Conservation (phyloP, 2,888 invertebrate species). For the Cataglyphis livida region DNA sequence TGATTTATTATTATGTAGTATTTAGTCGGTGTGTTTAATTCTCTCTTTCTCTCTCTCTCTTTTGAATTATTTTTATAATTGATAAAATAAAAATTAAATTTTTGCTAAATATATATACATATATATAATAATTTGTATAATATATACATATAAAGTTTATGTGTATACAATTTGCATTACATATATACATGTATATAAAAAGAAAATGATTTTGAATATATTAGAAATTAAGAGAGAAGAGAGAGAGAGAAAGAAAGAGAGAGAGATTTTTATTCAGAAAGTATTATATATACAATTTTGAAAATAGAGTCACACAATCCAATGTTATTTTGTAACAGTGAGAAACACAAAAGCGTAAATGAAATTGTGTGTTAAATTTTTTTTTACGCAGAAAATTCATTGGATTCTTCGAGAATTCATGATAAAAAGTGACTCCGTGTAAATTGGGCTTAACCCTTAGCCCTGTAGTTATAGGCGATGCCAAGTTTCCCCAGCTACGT, state of each 20-base stretch:
- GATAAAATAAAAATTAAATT: neutral
- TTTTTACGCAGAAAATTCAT: neutral
- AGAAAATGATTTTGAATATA: too few relatives aligned
- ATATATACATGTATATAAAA: too few relatives aligned
- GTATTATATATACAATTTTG: neutral
- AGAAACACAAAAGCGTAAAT: neutral
- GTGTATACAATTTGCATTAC: too few relatives aligned
- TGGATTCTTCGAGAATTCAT: neutral
- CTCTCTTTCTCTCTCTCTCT: too few relatives aligned
- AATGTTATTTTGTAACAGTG: neutral
- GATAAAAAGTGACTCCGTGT: conserved; percentile 30
- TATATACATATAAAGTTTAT: too few relatives aligned
- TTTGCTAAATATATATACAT: neutral
- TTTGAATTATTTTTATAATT: too few relatives aligned
- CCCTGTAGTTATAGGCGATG: too few relatives aligned
- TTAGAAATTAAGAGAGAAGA: too few relatives aligned
- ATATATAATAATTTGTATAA: neutral
- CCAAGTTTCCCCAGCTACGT: neutral
- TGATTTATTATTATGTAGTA: too few relatives aligned
- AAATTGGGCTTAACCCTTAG: conserved; percentile 29
- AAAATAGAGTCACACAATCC: neutral
- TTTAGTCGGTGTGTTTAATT: too few relatives aligned
- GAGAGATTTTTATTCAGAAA: neutral
- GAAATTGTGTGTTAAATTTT: conserved; percentile 13
- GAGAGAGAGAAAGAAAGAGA: too few relatives aligned